Percentiles rank a stretch among this genome's conserved stretches.
These are phyloP conservation scores for Muscina levida DNA, from an alignment of 2,888 invertebrate species.

Conservation along the genomic window DNA sequence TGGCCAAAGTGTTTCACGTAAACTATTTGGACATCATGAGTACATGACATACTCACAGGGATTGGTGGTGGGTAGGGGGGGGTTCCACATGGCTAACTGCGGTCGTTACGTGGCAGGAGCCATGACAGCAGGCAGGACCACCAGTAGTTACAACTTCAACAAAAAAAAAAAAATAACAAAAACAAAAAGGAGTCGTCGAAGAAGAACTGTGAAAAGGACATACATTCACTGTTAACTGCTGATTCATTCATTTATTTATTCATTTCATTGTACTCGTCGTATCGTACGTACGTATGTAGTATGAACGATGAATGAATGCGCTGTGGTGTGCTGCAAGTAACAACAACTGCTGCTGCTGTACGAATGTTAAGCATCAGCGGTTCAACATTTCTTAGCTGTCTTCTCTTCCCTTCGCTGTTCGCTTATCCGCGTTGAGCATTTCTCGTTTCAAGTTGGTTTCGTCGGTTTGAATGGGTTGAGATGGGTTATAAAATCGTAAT, in stretches of 20 bases:
- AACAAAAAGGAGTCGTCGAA: too few species aligned
- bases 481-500: constrained; percentile 73
- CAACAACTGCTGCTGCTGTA: constrained; percentile 15
- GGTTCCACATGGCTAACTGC: constrained; percentile 61
- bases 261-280: constrained; percentile 37
- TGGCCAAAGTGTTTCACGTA: constrained; percentile 10
- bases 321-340: neutral
- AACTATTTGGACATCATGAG: constrained; percentile 28
- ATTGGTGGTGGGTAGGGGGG: too few species aligned
- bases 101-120: constrained; percentile 55
- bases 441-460: neutral
- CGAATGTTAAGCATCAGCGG: constrained; percentile 33
- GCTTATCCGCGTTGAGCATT: neutral
- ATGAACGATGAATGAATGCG: constrained; percentile 4
- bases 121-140: neutral
- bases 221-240: constrained; percentile 53
- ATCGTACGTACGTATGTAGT: neutral
- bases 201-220: constrained; percentile 51
- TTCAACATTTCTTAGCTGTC: neutral
- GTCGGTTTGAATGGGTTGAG: neutral
- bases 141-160: neutral
- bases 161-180: neutral
- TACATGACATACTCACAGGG: constrained; percentile 45
- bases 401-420: neutral
- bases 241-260: constrained; percentile 65